Percentiles rank a stretch among this genome's conserved stretches.
phyloP scores from a whole-genome alignment of 2,888 invertebrate species.

The Melinaea menophilus region DNA sequence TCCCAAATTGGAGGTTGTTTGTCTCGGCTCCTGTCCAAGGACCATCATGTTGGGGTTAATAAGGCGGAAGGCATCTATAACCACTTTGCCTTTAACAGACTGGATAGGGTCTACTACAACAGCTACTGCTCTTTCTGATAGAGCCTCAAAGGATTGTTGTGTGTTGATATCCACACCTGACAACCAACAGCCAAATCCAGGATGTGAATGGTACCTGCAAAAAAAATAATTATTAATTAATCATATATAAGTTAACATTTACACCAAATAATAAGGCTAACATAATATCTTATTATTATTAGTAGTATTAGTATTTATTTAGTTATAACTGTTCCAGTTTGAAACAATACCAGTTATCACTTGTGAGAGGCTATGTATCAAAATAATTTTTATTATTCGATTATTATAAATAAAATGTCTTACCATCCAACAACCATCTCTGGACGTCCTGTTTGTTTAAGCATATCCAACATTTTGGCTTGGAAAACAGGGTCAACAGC shows the following conservation, averaged over 20 bases:
- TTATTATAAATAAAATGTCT: conserved; percentile 26
- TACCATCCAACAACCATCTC: conserved; percentile 99
- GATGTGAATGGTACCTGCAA: conserved; percentile 96
- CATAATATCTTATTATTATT: too few relatives aligned
- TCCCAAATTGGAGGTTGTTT: conserved; percentile 99
- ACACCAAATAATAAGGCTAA: too few relatives aligned
- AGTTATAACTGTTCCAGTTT: too few relatives aligned
- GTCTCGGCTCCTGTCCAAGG: conserved; percentile 97
- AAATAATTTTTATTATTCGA: not conserved
- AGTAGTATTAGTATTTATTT: too few relatives aligned
- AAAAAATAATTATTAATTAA: conserved; percentile 7
- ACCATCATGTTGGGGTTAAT: conserved; percentile 99
- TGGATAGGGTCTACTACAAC: conserved; percentile 99
- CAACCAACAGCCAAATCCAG: conserved; percentile 99
- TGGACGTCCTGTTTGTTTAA: conserved; percentile 98
- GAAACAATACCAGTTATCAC: too few relatives aligned
- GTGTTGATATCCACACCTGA: conserved; percentile 99
- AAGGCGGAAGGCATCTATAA: conserved; percentile 99
- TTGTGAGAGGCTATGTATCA: too few relatives aligned
- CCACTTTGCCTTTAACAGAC: conserved; percentile 99
- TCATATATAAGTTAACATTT: not conserved
- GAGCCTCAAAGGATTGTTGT: conserved; percentile 98
- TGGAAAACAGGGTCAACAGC: conserved; percentile 99
- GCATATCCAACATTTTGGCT: conserved; percentile 99
- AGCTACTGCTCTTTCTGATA: conserved; percentile 98